Percentiles rank a stretch among this genome's conserved stretches.
Evolutionary conservation across 2,113 vertebrate genomes (phyloP).

Genomic region (Struthio camelus): DNA sequence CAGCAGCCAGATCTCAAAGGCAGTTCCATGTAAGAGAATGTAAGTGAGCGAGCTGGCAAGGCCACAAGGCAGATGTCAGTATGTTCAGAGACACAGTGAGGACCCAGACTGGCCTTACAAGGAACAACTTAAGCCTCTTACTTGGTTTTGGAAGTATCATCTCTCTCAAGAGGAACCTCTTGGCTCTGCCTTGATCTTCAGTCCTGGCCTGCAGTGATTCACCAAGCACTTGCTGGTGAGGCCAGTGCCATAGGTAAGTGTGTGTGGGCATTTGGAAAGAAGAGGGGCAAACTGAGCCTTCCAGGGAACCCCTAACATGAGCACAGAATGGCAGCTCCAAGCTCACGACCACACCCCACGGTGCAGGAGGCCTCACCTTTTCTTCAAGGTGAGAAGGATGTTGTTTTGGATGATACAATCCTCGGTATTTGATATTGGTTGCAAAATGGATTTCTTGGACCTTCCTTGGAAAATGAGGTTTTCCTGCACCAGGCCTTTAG

Average conservation of each 20-base stretch:
- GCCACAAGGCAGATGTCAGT: not conserved
- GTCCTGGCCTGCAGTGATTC: not conserved
- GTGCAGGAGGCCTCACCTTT: not conserved
- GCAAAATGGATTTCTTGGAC: constrained; percentile 79
- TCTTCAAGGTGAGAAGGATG: constrained; percentile 79
- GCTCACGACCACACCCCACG: not conserved
- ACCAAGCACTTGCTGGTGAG: rapidly evolving
- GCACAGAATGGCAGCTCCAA: not conserved
- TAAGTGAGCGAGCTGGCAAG: not conserved
- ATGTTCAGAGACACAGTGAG: not conserved
- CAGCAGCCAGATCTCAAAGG: not conserved
- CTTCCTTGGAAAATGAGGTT: constrained; percentile 90
- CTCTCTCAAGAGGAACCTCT: not conserved
- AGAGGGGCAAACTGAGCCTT: not conserved
- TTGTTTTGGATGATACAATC: constrained; percentile 85
- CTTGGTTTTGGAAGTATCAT: not conserved
- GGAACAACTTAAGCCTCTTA: not conserved
- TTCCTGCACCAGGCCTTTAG: constrained; percentile 86
- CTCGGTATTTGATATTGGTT: constrained; percentile 72
- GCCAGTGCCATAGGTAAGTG: not conserved
- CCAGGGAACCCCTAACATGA: not conserved
- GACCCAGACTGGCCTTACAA: not conserved
- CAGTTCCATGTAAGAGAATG: not conserved
- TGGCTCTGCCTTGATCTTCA: not conserved
- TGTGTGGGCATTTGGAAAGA: not conserved